A percentile compares a stretch with the other conserved stretches of the same genome.
Conservation (phyloP, 2,888 invertebrate species). For the Phyllotreta cruciferae region DNA sequence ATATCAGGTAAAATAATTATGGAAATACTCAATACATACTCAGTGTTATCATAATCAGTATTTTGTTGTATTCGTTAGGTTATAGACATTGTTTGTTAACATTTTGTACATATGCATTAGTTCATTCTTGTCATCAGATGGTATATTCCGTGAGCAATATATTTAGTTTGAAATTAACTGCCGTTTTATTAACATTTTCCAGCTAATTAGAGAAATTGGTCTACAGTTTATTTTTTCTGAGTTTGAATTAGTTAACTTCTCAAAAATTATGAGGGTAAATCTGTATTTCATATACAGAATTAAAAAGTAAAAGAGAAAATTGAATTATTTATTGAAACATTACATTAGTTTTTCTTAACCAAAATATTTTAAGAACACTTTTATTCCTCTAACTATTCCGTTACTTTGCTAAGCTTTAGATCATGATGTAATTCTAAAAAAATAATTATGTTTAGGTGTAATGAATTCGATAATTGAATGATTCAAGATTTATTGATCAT, state of each 20-base stretch:
- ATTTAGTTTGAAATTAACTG: conserved; percentile 47
- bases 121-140: conserved; percentile 47
- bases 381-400: too few species aligned
- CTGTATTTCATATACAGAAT: background rate
- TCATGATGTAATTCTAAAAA: too few species aligned
- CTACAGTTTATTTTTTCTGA: too few species aligned
- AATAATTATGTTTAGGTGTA: too few species aligned
- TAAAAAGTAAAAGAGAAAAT: background rate
- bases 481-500: background rate
- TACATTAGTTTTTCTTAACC: too few species aligned
- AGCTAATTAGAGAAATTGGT: background rate
- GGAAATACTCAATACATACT: conserved; percentile 52
- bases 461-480: background rate
- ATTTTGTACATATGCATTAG: conserved; percentile 48
- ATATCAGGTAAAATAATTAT: conserved; percentile 60
- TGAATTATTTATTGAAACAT: too few species aligned
- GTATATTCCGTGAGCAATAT: conserved; percentile 53
- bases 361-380: too few species aligned
- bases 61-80: conserved; percentile 43
- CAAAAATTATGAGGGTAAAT: too few species aligned
- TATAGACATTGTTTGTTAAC: conserved; percentile 39
- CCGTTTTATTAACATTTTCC: conserved; percentile 14
- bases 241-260: too few species aligned
- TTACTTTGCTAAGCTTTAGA: too few species aligned
- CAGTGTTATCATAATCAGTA: conserved; percentile 49